Conservation (phyloP, 2,888 invertebrate genomes). For the Megastigmus dorsalis region DNA sequence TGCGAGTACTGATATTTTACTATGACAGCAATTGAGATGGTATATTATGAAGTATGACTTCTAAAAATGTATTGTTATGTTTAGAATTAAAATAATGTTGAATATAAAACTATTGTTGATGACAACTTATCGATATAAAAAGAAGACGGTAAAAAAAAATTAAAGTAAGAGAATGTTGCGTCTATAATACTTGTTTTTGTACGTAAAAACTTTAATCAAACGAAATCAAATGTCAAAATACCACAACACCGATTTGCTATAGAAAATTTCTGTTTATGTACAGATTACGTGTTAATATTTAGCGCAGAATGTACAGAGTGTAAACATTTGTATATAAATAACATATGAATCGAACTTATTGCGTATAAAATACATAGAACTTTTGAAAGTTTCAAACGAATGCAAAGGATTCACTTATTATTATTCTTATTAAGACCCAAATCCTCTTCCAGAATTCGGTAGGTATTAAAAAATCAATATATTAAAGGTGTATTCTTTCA, state of each 20-base stretch:
- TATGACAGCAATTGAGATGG: background rate
- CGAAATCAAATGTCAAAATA: background rate
- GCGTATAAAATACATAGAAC: conserved; percentile 63
- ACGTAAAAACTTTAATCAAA: background rate
- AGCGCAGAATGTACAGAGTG: conserved; percentile 62
- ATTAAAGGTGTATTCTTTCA: no score
- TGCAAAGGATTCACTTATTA: no score
- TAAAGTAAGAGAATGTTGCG: background rate
- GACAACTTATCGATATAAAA: background rate
- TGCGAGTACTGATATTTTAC: background rate
- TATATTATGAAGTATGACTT: conserved; percentile 15
- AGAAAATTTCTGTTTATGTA: conserved; percentile 11
- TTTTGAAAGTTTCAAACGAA: conserved; percentile 58
- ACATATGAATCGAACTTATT: conserved; percentile 55
- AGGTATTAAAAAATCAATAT: no score
- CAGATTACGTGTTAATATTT: conserved; percentile 34
- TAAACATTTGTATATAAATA: conserved; percentile 67
- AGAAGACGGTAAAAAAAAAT: background rate
- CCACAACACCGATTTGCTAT: background rate
- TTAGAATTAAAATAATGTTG: conserved; percentile 4
- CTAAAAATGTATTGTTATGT: conserved; percentile 21
- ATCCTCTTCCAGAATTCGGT: no score
- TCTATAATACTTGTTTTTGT: conserved; percentile 22
- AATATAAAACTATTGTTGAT: conserved; percentile 14
- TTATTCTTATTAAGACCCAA: no score